Conservation (phyloP, 2,888 invertebrate species). For the Pharmacophagus antenor region DNA sequence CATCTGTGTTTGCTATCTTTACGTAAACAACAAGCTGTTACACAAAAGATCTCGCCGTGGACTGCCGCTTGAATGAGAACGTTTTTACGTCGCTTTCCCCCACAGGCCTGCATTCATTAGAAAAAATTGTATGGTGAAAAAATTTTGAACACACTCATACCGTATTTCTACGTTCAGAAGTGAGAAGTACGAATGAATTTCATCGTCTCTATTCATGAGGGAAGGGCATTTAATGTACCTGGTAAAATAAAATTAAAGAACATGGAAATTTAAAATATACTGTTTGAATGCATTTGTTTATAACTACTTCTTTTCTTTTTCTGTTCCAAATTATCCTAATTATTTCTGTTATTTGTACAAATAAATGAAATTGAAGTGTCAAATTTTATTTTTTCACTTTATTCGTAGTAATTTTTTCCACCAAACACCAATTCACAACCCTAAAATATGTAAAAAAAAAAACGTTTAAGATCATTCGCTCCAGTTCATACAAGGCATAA, state of each 20-base stretch:
- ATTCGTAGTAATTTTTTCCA: too few species aligned
- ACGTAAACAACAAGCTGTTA: neutral
- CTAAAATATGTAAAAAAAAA: too few species aligned
- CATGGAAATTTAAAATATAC: neutral
- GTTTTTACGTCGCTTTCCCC: neutral
- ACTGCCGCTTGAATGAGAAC: neutral
- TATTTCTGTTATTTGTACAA: too few species aligned
- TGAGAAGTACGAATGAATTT: neutral
- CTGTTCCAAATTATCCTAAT: too few species aligned
- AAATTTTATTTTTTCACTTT: too few species aligned
- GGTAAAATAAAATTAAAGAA: too few species aligned
- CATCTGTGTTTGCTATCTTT: neutral
- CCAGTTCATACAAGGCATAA: too few species aligned
- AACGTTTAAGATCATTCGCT: too few species aligned
- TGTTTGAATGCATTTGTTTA: too few species aligned
- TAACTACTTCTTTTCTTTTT: neutral
- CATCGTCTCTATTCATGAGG: neutral
- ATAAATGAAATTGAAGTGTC: too few species aligned
- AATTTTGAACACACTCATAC: neutral
- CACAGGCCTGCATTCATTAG: neutral
- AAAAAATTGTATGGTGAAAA: neutral
- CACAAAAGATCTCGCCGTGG: conserved; percentile 6
- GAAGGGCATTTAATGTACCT: neutral
- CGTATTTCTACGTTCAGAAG: neutral
- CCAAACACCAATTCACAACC: too few species aligned